Conservation (phyloP, 1,140 invertebrate genomes). For the Oryctes rhinoceros region DNA sequence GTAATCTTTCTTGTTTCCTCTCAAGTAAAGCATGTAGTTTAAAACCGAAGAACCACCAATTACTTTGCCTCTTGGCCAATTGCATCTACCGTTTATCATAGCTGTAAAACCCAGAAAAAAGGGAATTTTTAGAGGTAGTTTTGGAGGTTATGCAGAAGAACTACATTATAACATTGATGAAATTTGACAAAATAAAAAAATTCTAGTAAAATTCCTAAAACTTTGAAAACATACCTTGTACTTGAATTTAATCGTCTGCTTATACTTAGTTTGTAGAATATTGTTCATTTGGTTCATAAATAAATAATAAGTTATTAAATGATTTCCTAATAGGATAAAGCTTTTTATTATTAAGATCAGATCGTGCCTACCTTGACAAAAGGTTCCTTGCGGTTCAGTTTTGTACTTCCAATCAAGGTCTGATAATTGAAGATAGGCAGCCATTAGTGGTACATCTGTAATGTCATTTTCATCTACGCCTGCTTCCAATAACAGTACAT, state of each 20-base stretch:
- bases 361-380: conserved; percentile 74
- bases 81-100: conserved; percentile 82
- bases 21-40: conserved; percentile 97
- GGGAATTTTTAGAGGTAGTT: background rate
- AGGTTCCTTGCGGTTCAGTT: conserved; percentile 84
- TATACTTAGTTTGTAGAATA: no score
- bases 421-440: conserved; percentile 86
- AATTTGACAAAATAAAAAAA: no score
- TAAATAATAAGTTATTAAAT: background rate
- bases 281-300: no score
- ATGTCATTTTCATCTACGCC: conserved; percentile 91
- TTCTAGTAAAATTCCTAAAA: no score
- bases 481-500: conserved; percentile 86
- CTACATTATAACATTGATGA: no score
- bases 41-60: conserved; percentile 85
- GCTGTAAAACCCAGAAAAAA: conserved; percentile 63
- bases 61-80: conserved; percentile 86
- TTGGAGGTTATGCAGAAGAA: no score
- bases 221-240: no score
- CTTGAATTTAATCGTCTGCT: no score
- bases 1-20: conserved; percentile 94
- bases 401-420: conserved; percentile 93
- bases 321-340: background rate
- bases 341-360: background rate
- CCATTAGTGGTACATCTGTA: conserved; percentile 86